Conservation (phyloP, 2,888 invertebrate genomes). For the Heliconius charithonia region DNA sequence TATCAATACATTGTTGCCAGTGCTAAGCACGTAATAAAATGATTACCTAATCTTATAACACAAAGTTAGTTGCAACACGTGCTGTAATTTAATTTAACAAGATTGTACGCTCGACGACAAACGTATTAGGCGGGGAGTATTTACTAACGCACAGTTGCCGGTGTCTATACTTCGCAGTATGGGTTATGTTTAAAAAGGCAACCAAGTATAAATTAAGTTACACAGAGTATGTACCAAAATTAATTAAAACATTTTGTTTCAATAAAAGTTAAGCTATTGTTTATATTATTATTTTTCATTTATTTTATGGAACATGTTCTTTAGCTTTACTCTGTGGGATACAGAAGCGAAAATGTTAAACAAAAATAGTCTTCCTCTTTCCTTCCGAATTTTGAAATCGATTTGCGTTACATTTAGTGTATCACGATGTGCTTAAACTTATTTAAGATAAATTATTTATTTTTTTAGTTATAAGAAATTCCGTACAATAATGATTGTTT, state of each 20-base stretch:
- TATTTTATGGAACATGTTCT: no score
- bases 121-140: constrained; percentile 1
- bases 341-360: no score
- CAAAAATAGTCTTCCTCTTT: no score
- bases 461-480: no score
- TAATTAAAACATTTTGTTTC: not conserved
- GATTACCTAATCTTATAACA: not conserved
- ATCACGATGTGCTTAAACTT: no score
- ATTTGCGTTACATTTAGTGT: no score
- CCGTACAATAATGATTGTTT: no score
- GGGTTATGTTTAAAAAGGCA: not conserved
- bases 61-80: not conserved
- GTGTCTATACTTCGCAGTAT: not conserved
- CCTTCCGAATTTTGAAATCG: no score
- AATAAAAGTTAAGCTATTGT: not conserved
- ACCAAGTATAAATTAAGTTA: not conserved
- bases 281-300: not conserved
- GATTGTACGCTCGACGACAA: constrained; percentile 11
- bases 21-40: not conserved
- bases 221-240: not conserved
- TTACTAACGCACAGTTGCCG: constrained; percentile 10
- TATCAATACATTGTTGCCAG: no score
- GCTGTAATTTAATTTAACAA: constrained; percentile 22
- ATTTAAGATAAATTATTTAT: no score
- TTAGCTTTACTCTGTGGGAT: no score